Conservation (phyloP, 2,797 vertebrate species). For the Platyrinchus mystaceus region DNA sequence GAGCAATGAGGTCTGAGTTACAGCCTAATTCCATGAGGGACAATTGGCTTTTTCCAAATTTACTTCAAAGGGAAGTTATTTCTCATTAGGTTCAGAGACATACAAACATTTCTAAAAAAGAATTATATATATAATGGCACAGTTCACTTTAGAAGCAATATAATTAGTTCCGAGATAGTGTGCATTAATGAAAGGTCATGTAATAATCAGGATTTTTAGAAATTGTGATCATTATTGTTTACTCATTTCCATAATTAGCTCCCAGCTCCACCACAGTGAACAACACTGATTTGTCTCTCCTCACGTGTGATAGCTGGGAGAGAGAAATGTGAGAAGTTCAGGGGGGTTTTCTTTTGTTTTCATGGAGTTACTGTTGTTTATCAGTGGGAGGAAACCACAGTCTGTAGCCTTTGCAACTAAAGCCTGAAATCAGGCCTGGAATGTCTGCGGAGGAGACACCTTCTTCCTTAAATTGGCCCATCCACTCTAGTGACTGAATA, state of each 20-base stretch:
- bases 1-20: neutral
- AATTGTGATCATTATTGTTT: neutral
- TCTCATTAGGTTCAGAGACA: neutral
- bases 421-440: constrained; percentile 15
- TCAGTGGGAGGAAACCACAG: neutral
- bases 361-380: neutral
- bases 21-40: neutral
- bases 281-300: constrained; percentile 12
- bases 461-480: constrained; percentile 65
- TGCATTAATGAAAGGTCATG: constrained; percentile 37
- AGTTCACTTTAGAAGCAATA: neutral
- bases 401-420: neutral
- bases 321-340: neutral
- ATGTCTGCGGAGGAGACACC: constrained; percentile 41
- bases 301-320: neutral
- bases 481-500: constrained; percentile 74
- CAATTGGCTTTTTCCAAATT: neutral
- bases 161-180: neutral
- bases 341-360: neutral
- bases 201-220: constrained; percentile 63
- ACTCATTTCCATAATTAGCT: constrained; percentile 66
- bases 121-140: neutral
- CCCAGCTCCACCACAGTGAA: constrained; percentile 10
- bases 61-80: neutral
- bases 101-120: neutral